phyloP scores from a whole-genome alignment of 2,113 vertebrate genomes.

The Tachuris rubrigastra region DNA sequence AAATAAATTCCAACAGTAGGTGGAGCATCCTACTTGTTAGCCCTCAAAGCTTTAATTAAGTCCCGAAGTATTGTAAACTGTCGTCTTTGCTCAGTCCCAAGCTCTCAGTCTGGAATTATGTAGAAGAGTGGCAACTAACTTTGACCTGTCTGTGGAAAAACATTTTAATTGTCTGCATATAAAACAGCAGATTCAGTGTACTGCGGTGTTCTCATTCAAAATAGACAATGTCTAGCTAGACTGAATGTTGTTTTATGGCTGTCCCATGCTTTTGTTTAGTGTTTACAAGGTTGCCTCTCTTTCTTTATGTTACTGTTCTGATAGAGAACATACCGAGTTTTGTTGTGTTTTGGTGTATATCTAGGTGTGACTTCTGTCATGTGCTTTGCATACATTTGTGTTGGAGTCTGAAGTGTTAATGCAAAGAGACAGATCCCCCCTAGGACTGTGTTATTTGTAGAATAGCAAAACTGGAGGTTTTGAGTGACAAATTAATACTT shows the following conservation, averaged over 20 bases:
- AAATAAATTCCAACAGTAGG: neutral
- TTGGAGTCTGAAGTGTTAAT: neutral
- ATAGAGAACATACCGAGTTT: neutral
- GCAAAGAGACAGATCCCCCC: neutral
- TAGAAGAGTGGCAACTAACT: neutral
- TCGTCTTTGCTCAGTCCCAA: neutral
- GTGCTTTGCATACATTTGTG: neutral
- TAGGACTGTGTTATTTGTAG: neutral
- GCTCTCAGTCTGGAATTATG: neutral
- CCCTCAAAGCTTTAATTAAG: neutral
- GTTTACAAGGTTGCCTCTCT: neutral
- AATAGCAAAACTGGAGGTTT: neutral
- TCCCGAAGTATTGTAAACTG: neutral
- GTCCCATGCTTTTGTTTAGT: neutral
- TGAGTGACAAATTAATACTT: neutral
- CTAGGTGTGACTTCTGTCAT: neutral
- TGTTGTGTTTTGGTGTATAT: neutral
- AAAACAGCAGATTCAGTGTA: neutral
- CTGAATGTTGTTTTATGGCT: neutral
- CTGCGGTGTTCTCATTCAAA: neutral
- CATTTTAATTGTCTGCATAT: neutral
- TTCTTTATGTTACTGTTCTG: neutral
- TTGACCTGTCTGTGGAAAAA: neutral
- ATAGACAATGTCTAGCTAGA: neutral
- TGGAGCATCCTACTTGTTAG: neutral